Evolutionary conservation across 2,113 vertebrate genomes (phyloP).

Genomic region (Thunnus maccoyii): DNA sequence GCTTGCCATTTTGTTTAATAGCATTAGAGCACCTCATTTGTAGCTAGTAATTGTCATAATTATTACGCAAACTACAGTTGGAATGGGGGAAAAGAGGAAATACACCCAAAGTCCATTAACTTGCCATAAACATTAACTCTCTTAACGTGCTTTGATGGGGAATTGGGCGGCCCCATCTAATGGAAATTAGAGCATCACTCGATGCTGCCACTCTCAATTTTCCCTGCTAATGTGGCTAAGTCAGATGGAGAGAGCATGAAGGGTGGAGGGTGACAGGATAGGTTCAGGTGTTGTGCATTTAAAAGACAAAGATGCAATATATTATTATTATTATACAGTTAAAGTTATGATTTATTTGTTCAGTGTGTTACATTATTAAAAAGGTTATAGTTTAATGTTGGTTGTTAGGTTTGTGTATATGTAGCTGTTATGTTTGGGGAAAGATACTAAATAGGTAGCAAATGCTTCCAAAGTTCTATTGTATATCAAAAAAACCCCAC

Average conservation of each 20-base stretch:
- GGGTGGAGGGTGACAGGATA: constrained; percentile 4
- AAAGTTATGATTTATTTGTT: constrained; percentile 28
- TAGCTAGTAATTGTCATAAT: constrained; percentile 86
- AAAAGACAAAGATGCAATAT: background rate
- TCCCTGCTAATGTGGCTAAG: constrained; percentile 73
- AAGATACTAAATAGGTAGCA: too few relatives aligned
- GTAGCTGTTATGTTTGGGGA: too few relatives aligned
- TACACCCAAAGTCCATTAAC: constrained; percentile 85
- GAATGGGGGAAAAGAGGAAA: constrained; percentile 72
- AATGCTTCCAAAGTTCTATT: background rate
- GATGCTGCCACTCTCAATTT: constrained; percentile 80
- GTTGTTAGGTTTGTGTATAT: background rate
- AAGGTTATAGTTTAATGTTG: background rate
- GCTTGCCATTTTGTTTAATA: constrained; percentile 82
- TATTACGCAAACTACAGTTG: constrained; percentile 83
- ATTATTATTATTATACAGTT: background rate
- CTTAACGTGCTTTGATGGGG: constrained; percentile 78
- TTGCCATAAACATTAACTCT: constrained; percentile 87
- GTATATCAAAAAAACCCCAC: background rate
- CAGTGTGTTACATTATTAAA: background rate
- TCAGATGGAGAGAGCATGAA: constrained; percentile 51
- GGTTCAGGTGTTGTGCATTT: constrained; percentile 48
- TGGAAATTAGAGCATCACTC: constrained; percentile 78
- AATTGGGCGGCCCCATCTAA: constrained; percentile 76
- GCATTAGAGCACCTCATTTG: constrained; percentile 84